Evolutionary conservation across 1,140 invertebrate species (phyloP).

Genomic region (Probaryconus sp.): DNA sequence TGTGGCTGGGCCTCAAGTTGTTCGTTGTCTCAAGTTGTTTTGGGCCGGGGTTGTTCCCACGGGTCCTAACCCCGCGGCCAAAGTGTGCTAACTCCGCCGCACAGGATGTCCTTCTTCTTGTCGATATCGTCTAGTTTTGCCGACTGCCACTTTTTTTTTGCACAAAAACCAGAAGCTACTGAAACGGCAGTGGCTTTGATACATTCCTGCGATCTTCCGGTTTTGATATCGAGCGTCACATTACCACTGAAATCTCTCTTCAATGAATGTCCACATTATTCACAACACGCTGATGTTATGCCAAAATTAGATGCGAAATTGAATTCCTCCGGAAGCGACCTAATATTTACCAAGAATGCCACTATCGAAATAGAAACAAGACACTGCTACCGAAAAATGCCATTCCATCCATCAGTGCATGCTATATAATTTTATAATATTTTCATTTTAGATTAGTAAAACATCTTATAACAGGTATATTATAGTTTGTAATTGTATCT

Average conservation of each 20-base stretch:
- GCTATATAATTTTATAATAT: no score
- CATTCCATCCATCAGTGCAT: no score
- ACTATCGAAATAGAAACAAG: not conserved
- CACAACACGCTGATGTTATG: slow-evolving; percentile 38
- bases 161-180: slow-evolving; percentile 48
- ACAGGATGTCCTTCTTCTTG: slow-evolving; percentile 64
- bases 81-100: slow-evolving; percentile 61
- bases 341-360: slow-evolving; percentile 7
- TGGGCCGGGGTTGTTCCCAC: slow-evolving; percentile 65
- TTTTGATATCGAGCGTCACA: slow-evolving; percentile 38
- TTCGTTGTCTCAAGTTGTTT: no score
- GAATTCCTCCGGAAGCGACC: slow-evolving; percentile 24
- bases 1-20: slow-evolving; percentile 33
- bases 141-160: slow-evolving; percentile 55
- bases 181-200: slow-evolving; percentile 22
- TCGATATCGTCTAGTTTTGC: slow-evolving; percentile 59
- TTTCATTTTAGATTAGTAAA: no score
- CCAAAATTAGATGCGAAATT: slow-evolving; percentile 37
- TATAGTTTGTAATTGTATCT: no score
- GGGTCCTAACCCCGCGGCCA: slow-evolving; percentile 65
- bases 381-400: not conserved
- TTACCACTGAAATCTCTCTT: slow-evolving; percentile 20
- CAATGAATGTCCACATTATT: slow-evolving; percentile 40
- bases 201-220: slow-evolving; percentile 53
- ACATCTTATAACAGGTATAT: no score